These are phyloP conservation scores for Diplazon laetatorius DNA, from an alignment of 2,888 invertebrate species.

Conservation along the genomic window DNA sequence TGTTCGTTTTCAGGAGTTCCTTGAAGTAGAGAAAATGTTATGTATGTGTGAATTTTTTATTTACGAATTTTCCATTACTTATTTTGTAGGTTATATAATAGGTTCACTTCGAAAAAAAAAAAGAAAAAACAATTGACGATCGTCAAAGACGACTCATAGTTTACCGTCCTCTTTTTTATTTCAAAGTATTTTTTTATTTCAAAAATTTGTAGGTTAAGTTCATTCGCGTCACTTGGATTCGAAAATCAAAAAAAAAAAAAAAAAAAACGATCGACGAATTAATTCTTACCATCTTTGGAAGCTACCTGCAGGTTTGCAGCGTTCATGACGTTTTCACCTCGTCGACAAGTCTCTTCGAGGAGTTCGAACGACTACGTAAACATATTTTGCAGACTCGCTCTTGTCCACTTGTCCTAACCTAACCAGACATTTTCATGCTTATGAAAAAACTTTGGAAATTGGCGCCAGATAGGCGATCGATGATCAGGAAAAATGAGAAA, in stretches of 20 bases:
- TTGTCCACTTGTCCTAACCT: neutral
- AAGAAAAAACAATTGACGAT: too few relatives aligned
- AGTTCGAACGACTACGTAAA: slow-evolving; percentile 9
- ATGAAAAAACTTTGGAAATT: slow-evolving; percentile 50
- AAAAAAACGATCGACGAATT: neutral
- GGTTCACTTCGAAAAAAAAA: too few relatives aligned
- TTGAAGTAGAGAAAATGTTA: too few relatives aligned
- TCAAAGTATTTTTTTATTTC: neutral
- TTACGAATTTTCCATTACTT: too few relatives aligned
- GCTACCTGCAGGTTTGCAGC: slow-evolving; percentile 16
- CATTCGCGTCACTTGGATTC: neutral
- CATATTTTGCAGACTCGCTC: slow-evolving; percentile 25
- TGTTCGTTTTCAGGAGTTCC: slow-evolving; percentile 63
- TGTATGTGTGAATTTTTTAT: too few relatives aligned
- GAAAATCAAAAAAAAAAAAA: too few relatives aligned
- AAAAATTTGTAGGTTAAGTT: neutral
- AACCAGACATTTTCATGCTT: slow-evolving; percentile 40
- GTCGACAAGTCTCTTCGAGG: neutral
- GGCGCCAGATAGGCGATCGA: slow-evolving; percentile 46
- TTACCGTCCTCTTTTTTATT: neutral
- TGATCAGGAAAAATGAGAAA: too few relatives aligned
- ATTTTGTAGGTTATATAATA: too few relatives aligned
- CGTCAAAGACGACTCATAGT: neutral
- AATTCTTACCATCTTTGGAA: slow-evolving; percentile 39
- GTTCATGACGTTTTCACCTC: slow-evolving; percentile 36